These are phyloP conservation scores for Argya squamiceps DNA, from an alignment of 2,797 vertebrate genomes.

Conservation along the genomic window DNA sequence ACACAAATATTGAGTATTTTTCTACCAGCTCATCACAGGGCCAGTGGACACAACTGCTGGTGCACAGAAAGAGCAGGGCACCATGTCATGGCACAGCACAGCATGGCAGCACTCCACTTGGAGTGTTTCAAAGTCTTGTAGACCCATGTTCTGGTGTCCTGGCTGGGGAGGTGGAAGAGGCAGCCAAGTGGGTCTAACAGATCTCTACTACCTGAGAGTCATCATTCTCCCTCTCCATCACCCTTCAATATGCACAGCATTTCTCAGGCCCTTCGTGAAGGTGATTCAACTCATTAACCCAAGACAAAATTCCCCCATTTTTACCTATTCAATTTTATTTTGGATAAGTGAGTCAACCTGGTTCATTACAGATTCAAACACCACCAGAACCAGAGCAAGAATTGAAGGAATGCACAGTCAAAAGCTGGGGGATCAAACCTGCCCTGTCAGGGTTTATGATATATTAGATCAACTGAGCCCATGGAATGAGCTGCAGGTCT, in stretches of 20 bases:
- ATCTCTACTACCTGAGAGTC: not conserved
- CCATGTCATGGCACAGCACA: fast-evolving
- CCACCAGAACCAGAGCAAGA: not conserved
- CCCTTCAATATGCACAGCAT: not conserved
- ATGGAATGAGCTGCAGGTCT: not conserved
- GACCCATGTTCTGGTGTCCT: not conserved
- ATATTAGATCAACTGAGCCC: not conserved
- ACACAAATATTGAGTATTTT: not conserved
- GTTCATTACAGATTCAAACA: not conserved
- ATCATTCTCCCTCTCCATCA: not conserved
- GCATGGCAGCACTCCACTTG: not conserved
- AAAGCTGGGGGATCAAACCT: not conserved
- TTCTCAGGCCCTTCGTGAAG: not conserved
- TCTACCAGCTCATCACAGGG: not conserved
- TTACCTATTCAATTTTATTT: not conserved
- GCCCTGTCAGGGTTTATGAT: not conserved
- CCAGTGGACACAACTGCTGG: not conserved
- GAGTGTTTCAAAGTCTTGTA: not conserved
- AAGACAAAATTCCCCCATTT: not conserved
- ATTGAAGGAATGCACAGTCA: not conserved
- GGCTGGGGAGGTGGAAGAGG: not conserved
- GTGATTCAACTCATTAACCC: not conserved
- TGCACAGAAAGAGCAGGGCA: not conserved
- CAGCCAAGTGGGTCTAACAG: not conserved
- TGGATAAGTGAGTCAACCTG: not conserved